Percentiles rank a stretch among this genome's conserved stretches.
Conservation (phyloP, 2,113 vertebrate genomes). For the Pipa parva region DNA sequence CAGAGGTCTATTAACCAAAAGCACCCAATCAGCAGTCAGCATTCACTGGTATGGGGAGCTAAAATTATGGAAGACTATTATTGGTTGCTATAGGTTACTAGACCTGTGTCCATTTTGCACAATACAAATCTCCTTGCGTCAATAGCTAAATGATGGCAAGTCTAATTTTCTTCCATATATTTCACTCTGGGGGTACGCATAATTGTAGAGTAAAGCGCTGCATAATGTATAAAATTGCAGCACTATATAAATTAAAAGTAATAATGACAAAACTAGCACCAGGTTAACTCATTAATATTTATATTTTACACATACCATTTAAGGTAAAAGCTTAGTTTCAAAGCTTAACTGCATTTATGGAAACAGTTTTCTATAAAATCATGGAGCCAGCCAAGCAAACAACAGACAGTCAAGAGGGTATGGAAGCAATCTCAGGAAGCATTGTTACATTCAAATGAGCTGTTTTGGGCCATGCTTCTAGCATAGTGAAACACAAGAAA, state of each 20-base stretch:
- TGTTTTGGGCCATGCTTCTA: constrained; percentile 3
- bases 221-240: no score
- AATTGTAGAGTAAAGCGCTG: neutral
- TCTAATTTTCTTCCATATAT: neutral
- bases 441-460: neutral
- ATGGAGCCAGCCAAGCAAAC: constrained; percentile 29
- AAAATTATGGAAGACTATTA: no score
- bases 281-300: no score
- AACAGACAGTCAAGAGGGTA: constrained; percentile 27
- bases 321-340: constrained; percentile 26
- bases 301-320: constrained; percentile 7
- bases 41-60: no score
- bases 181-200: neutral
- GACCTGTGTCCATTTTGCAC: no score
- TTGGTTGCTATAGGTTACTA: no score
- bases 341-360: constrained; percentile 15
- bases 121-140: no score
- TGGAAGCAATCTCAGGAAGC: constrained; percentile 9
- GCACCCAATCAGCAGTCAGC: no score
- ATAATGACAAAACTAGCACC: no score
- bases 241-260: no score
- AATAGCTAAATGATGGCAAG: neutral
- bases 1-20: no score
- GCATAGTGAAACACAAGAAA: constrained; percentile 4
- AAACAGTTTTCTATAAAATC: constrained; percentile 34